phyloP scores from a whole-genome alignment of 1,140 invertebrate species.

The Drosophila neocordata region DNA sequence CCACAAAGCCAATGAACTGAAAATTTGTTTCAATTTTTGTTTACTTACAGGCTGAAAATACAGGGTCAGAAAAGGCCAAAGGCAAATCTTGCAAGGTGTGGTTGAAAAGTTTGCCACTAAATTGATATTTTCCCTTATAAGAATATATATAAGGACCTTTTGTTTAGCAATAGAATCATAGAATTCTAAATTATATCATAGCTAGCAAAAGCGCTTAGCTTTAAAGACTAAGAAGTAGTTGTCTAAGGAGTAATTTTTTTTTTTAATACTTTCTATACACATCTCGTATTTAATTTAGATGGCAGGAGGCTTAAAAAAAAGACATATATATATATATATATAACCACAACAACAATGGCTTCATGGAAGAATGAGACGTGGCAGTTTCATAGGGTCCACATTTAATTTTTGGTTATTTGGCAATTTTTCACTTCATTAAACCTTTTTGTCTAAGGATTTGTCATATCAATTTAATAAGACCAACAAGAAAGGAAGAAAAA shows the following conservation, averaged over 20 bases:
- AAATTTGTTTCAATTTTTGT: constrained; percentile 74
- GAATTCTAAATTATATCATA: too few species aligned
- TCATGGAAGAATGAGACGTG: not conserved
- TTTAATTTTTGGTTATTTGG: constrained; percentile 80
- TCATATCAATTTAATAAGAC: constrained; percentile 70
- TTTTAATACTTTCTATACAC: not conserved
- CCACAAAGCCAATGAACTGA: constrained; percentile 77
- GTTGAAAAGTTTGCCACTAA: not conserved
- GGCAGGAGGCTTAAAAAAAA: constrained; percentile 4
- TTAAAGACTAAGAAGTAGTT: too few species aligned
- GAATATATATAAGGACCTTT: too few species aligned
- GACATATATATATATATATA: not conserved
- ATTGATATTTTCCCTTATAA: too few species aligned
- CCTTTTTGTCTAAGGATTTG: constrained; percentile 61
- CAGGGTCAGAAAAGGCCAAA: constrained; percentile 23
- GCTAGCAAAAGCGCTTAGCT: too few species aligned
- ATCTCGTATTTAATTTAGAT: not conserved
- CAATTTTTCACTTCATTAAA: constrained; percentile 80
- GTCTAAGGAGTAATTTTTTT: too few species aligned
- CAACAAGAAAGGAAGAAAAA: constrained; percentile 18
- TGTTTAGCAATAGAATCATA: too few species aligned
- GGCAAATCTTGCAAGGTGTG: not conserved
- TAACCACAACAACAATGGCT: constrained; percentile 21
- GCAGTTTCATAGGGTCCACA: constrained; percentile 28
- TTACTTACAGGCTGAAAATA: constrained; percentile 45